These are phyloP conservation scores for Drosophila buzzatii DNA, from an alignment of 2,888 invertebrate genomes.

Conservation along the genomic window DNA sequence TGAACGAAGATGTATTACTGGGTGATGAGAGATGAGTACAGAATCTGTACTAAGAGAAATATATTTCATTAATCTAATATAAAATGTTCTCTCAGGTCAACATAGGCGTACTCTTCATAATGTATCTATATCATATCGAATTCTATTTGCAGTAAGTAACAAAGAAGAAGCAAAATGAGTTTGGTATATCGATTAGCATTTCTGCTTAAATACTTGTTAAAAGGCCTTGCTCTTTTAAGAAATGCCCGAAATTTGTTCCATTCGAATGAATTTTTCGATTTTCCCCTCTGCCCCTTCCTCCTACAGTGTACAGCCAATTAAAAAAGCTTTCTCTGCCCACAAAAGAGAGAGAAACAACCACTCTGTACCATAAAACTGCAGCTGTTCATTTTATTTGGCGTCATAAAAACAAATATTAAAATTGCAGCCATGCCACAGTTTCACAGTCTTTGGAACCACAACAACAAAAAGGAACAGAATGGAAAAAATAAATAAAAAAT, in stretches of 20 bases:
- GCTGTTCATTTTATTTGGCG: conserved; percentile 56
- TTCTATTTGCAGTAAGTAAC: not conserved
- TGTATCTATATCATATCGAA: not conserved
- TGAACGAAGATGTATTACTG: not conserved
- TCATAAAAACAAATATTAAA: conserved; percentile 69
- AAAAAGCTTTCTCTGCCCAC: conserved; percentile 31
- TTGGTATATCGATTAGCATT: not conserved
- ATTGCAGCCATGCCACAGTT: conserved; percentile 58
- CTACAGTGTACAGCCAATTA: conserved; percentile 38
- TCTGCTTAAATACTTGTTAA: not conserved
- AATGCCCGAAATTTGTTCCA: not conserved
- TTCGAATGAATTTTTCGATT: conserved; percentile 32
- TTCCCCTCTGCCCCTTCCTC: not conserved
- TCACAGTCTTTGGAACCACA: conserved; percentile 44
- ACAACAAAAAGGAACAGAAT: not conserved
- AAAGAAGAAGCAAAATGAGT: not conserved
- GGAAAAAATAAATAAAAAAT: not conserved
- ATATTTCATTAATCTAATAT: no score
- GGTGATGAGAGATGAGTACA: no score
- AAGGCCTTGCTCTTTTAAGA: not conserved
- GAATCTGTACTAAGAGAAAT: no score
- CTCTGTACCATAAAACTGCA: conserved; percentile 55
- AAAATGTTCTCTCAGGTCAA: no score
- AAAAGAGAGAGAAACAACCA: conserved; percentile 7
- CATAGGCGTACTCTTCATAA: no score